These are phyloP conservation scores for Amiota mariae DNA, from an alignment of 2,888 invertebrate genomes.

Conservation along the genomic window DNA sequence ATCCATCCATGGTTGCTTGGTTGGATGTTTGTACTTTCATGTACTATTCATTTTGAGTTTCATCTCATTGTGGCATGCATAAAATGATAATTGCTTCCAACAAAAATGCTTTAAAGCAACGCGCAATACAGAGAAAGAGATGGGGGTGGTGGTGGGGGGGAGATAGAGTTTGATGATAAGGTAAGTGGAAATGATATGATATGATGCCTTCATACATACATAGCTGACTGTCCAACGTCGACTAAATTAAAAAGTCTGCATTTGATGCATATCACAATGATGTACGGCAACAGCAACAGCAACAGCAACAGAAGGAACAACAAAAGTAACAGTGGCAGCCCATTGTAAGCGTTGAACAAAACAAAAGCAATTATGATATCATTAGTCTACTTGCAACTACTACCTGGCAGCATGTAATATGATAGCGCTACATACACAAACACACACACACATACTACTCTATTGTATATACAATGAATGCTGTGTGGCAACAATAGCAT, in stretches of 20 bases:
- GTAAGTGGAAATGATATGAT: not conserved
- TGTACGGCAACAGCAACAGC: not conserved
- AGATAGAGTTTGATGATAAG: not conserved
- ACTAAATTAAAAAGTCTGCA: conserved; percentile 22
- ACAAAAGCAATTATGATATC: conserved; percentile 60
- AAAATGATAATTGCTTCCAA: conserved; percentile 17
- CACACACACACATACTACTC: too few relatives aligned
- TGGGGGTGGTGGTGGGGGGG: not conserved
- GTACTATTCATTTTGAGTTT: not conserved
- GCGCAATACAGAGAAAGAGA: not conserved
- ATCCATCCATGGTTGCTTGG: not conserved
- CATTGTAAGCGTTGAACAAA: conserved; percentile 30
- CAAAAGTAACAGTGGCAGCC: not conserved
- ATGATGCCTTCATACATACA: too few relatives aligned
- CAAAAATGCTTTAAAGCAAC: not conserved
- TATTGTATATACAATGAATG: not conserved
- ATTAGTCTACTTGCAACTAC: conserved; percentile 49
- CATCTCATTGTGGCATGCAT: conserved; percentile 6
- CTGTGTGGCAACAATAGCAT: conserved; percentile 12
- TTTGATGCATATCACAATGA: conserved; percentile 9
- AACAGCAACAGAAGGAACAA: not conserved
- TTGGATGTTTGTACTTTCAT: too few relatives aligned
- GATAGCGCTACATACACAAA: not conserved
- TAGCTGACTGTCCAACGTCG: conserved; percentile 21
- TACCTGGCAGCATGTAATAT: conserved; percentile 22